Evolutionary conservation across 2,113 vertebrate genomes (phyloP).

Genomic region (Otus sunia): DNA sequence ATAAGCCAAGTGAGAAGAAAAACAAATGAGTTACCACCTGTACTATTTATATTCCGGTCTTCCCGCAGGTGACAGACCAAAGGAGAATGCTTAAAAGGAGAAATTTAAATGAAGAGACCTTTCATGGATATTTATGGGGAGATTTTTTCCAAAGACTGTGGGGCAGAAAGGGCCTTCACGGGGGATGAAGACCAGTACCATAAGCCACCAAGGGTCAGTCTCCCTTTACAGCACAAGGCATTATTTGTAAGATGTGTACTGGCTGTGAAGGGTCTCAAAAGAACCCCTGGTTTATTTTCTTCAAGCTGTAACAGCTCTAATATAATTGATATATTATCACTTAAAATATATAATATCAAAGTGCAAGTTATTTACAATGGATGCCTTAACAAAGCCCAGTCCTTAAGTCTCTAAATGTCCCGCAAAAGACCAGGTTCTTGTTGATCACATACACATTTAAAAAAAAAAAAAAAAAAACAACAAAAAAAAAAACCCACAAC

Average conservation of each 20-base stretch:
- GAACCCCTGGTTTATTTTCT: not conserved
- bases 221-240: too few relatives aligned
- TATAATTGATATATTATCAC: not conserved
- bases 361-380: not conserved
- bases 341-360: not conserved
- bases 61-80: not conserved
- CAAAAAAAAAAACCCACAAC: not conserved
- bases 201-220: not conserved
- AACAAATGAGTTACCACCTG: not conserved
- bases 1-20: not conserved
- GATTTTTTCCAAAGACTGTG: not conserved
- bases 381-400: not conserved
- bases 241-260: too few relatives aligned
- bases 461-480: not conserved
- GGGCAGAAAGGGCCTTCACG: not conserved
- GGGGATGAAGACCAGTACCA: not conserved
- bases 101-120: not conserved
- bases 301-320: not conserved
- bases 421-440: not conserved
- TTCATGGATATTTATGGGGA: not conserved
- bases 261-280: not conserved
- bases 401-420: not conserved
- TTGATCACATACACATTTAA: not conserved
- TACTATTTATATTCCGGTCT: not conserved
- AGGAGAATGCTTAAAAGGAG: not conserved